Evolutionary conservation across 1,140 invertebrate genomes (phyloP).

Genomic region (Bombus balteatus): DNA sequence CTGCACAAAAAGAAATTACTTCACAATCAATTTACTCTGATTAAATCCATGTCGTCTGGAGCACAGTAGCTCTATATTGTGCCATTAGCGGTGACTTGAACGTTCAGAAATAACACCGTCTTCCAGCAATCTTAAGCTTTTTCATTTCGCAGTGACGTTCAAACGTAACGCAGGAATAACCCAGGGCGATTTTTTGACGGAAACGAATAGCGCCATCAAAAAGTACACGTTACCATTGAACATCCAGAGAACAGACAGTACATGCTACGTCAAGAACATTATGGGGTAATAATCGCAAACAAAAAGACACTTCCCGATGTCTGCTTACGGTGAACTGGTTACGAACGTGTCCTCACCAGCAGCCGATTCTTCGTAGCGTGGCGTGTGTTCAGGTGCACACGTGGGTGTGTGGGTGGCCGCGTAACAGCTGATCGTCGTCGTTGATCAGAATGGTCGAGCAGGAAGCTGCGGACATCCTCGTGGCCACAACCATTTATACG

Average conservation of each 20-base stretch:
- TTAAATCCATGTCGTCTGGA: not conserved
- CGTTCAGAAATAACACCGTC: not conserved
- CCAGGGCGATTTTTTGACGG: not conserved
- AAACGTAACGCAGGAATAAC: not conserved
- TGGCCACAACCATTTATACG: conserved; percentile 73
- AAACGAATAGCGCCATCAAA: conserved; percentile 23
- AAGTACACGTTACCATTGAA: not conserved
- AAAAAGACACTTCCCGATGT: conserved; percentile 44
- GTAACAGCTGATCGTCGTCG: conserved; percentile 68
- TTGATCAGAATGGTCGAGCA: conserved; percentile 65
- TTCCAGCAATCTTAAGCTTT: not conserved
- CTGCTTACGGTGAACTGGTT: conserved; percentile 21
- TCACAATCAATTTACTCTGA: not conserved
- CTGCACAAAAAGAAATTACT: not conserved
- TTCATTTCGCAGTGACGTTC: not conserved
- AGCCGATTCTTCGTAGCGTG: conserved; percentile 6
- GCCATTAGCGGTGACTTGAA: not conserved
- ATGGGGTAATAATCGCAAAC: conserved; percentile 39
- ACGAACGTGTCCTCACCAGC: not conserved
- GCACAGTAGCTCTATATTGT: too few species aligned
- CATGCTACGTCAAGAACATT: conserved; percentile 5
- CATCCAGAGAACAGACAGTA: not conserved
- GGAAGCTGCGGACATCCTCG: conserved; percentile 58
- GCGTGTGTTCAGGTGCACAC: not conserved
- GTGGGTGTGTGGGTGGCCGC: conserved; percentile 52